Percentiles rank a stretch among this genome's conserved stretches.
phyloP scores from a whole-genome alignment of 2,797 vertebrate species.

The Tympanoctomys barrerae region DNA sequence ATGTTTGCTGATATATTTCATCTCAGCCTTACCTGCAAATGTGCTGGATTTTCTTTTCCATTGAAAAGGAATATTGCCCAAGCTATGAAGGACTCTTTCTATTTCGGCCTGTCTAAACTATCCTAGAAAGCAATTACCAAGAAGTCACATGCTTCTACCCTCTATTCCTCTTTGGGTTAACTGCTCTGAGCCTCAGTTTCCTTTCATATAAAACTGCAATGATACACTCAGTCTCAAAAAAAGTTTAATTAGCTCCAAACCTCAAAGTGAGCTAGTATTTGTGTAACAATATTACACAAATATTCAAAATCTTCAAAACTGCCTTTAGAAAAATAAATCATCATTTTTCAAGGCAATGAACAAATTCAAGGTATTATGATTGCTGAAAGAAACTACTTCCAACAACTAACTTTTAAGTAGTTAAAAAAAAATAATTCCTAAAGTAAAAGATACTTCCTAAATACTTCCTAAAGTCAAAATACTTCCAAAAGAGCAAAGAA shows the following conservation, averaged over 20 bases:
- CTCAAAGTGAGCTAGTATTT: not conserved
- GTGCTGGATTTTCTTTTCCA: not conserved
- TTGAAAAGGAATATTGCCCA: not conserved
- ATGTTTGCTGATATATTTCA: not conserved
- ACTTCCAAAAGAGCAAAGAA: not conserved
- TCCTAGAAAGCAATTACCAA: not conserved
- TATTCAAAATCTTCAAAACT: not conserved
- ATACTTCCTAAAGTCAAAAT: not conserved
- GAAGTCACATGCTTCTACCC: not conserved
- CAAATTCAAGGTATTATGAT: not conserved
- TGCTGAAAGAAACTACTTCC: not conserved
- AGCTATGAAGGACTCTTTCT: not conserved
- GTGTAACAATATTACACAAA: not conserved
- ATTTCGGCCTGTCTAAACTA: not conserved
- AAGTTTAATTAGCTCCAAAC: not conserved
- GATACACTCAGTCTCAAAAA: not conserved
- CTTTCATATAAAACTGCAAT: not conserved
- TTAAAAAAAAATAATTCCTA: not conserved
- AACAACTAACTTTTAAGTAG: not conserved
- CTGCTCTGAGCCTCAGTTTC: conserved; percentile 26
- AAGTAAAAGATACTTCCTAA: not conserved
- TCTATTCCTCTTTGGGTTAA: not conserved
- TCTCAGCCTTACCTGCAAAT: conserved; percentile 9
- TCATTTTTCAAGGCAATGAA: not conserved
- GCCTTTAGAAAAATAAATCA: not conserved